Conservation (phyloP, 2,113 vertebrate genomes). For the Lasiurus cinereus region DNA sequence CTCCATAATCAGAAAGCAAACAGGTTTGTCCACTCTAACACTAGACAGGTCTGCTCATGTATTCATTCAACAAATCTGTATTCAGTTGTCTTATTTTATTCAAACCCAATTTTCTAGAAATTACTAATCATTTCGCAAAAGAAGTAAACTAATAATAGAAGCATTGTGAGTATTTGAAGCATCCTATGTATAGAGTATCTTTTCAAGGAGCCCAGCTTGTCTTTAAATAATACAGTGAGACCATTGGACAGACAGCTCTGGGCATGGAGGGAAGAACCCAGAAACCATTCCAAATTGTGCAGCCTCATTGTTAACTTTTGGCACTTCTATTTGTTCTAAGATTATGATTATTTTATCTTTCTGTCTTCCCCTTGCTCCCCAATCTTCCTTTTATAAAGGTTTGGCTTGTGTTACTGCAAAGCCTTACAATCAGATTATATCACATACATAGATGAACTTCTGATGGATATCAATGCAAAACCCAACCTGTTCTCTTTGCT, state of each 20-base stretch:
- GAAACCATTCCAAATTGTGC: not conserved
- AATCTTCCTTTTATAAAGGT: conserved; percentile 85
- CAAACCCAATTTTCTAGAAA: not conserved
- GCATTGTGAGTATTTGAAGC: not conserved
- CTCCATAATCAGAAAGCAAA: not conserved
- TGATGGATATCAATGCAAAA: conserved; percentile 86
- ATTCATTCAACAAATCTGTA: not conserved
- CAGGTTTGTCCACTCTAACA: not conserved
- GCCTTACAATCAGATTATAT: conserved; percentile 91
- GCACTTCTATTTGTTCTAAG: not conserved
- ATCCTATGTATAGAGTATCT: not conserved
- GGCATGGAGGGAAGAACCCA: not conserved
- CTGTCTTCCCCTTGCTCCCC: not conserved
- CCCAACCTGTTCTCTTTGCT: conserved; percentile 88
- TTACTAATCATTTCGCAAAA: not conserved
- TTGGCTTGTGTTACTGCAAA: conserved; percentile 90
- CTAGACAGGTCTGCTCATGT: not conserved
- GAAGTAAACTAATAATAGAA: not conserved
- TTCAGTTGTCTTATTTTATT: not conserved
- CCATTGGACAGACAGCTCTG: not conserved
- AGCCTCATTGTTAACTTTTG: not conserved
- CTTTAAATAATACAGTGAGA: conserved; percentile 4
- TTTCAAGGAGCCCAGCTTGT: not conserved
- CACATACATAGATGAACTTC: conserved; percentile 91
- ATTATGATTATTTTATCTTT: not conserved